Evolutionary conservation across 2,113 vertebrate genomes (phyloP), one percentile per base, ranked within the genome.

Genomic region (Scatophagus argus): DNA sequence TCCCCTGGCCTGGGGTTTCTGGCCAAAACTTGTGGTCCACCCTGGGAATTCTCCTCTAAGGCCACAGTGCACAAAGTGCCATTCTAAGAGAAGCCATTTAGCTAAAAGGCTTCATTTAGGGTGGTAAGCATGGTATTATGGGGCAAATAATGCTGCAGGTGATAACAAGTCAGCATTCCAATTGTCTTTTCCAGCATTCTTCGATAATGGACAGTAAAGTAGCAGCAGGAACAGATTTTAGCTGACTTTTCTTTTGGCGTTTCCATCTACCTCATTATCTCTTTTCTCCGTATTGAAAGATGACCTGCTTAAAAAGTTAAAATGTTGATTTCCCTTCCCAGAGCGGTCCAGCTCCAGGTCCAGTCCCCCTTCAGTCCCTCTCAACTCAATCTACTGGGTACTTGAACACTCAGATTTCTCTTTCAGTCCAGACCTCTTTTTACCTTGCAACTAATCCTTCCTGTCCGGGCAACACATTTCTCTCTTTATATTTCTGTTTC

Each of bases 31-130:
- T 19, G 41, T 25, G 47, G 44, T 77, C 64, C 86, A 79, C 90
- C 90, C 79, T 89, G 94, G 94, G 93, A 94, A 94, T 93, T 90
- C 84, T 88, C 51, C 75, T 87, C 79, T 84, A 38, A 84, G 82
- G 74, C 80, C 84, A 69, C 76, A 52, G 84, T 56, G 77, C 89
- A 94, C 92, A 95, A 94, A 94, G 93, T 94, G 81, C 93, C 84
- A 83, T 94, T 94, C 93, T 93, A 65, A 90, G 66, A 82, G 82
- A 78, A 74, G 85, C 81, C 89, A 89, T 86, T 90, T 79, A 81
- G 82, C 88, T 89, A 78, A 93, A 88, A 92, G 87, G 85, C 90
- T 87, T 93, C 83, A 90, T 93, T 91, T 91, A 86, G 89, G 81
- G 81, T 65, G 80, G 79, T 87, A 84, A 92, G 83, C 68, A 70